Evolutionary conservation across 1,140 invertebrate genomes (phyloP), one percentile per base, ranked within the genome.

Genomic region (Atta cephalotes): DNA sequence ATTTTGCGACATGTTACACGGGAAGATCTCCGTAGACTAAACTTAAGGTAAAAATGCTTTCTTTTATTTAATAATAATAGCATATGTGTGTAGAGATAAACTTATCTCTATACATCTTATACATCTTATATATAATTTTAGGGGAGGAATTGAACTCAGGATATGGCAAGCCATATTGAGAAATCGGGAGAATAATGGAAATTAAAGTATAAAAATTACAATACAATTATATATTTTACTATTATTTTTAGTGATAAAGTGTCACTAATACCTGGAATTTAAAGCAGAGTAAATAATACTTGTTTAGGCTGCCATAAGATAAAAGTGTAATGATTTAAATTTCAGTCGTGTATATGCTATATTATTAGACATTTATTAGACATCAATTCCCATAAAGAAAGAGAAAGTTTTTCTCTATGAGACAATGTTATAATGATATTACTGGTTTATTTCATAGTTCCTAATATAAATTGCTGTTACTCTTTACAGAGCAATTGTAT

Each of bases 1-100:
- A 94, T 99, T 39, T 94, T 98, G 58, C 96, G 96, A 86, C 96
- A 97, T 88, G 96, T 98, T 85, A 97, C 96, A 1, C 96, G 97
- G 91, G 97, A 98, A 87, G 98, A 99, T 95, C 93, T 99, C 68
- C 96, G 96, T 70, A 96, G 96, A 92, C 92, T 98, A 65, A 96
- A 96, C 63, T 95, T 99, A 65, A 97, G 96, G 97, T 98, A 95
- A 94, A 56, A 45, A 87, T 60, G 25, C n/a, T 18, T 74, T 49
- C 25, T 21, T 21, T n/a, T 81, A 9, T 80, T 63, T 21, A 39
- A 58, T 25, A 62, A 31, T 56, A 86, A 79, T 51, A 72, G 4
- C n/a, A 60, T 63, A 35, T 21, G 0, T 87, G 31, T 21, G 0
- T 86, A 18, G 16, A 76, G 39, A 87, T 68, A 53, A 68, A 78